Base-by-base conservation (phyloP, 1,140 invertebrate species). In the Augochlora pura region DNA sequence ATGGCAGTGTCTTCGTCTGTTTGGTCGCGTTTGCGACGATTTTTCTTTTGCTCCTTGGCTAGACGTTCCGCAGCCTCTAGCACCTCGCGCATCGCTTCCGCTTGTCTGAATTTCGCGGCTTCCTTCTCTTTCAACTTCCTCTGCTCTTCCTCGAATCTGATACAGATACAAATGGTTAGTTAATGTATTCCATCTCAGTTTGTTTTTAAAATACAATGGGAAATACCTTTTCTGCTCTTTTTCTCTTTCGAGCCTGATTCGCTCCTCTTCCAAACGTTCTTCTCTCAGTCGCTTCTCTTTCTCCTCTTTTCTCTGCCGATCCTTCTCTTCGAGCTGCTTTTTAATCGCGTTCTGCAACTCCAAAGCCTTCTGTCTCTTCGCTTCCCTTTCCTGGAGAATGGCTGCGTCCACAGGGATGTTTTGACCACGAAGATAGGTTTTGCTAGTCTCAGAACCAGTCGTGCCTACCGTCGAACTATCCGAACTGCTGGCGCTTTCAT, bases 331-430 rank as follows among this genome's bases (percentile, higher is more conserved):
- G 52, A 96, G 91, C 87, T 97, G 96, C 88, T 94, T 94, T 79
- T 95, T 94, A 80, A 97, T 96, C 16, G 95, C 96, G 59, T 94
- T 95, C 88, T 96, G 96, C 71, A 96, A 93, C 87, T 96, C 95
- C 80, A 96, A 85, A 18, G 96, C 96, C 90, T 96, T 95, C 74
- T 96, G 94, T 59, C 96, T 92, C 88, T 94, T 95, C 72, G 92
- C 92, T 91, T 96, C 96, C 69, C 95, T 92, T 90, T 96, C 95
- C 18, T 95, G 95, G 78, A 95, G 91, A 73, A 95, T 93, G 82
- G 95, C 94, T 5, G 95, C 94, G 86, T 96, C 95, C 59, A 96
- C 87, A n/a, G 95, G 95, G 46, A 95, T 94, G 89, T 96, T 96
- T 91, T 96, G 96, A 60, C 96, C 96, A 79, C 96, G 92, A 54